Evolutionary conservation across 2,888 invertebrate species (phyloP).

Genomic region (Osmoderma eremita): DNA sequence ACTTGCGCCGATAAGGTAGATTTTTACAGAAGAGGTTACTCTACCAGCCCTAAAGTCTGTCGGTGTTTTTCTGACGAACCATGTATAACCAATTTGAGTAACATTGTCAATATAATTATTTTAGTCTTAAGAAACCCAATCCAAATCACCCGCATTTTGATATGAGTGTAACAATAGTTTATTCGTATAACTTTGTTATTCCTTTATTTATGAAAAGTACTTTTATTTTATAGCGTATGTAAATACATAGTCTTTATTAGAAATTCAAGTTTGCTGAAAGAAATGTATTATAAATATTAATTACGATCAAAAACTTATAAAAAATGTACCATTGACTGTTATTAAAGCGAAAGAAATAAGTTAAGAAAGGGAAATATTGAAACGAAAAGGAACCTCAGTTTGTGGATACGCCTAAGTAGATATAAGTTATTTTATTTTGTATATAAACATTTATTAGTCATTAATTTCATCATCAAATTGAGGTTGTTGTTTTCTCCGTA

Average conservation of each 20-base stretch:
- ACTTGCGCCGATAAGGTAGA: no score
- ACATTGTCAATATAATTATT: not conserved
- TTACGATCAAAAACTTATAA: conserved; percentile 24
- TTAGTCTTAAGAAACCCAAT: not conserved
- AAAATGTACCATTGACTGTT: conserved; percentile 26
- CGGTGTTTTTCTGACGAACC: no score
- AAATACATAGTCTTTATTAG: conserved; percentile 44
- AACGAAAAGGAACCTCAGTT: conserved; percentile 50
- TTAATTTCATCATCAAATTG: conserved; percentile 41
- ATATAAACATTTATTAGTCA: conserved; percentile 44
- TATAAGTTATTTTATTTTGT: conserved; percentile 50
- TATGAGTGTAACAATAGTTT: conserved; percentile 25
- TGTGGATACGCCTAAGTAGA: conserved; percentile 51
- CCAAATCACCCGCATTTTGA: conserved; percentile 24
- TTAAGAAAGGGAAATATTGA: conserved; percentile 27
- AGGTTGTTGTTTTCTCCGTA: conserved; percentile 38
- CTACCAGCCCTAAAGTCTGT: not conserved
- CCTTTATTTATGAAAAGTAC: conserved; percentile 39
- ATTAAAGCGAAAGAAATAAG: conserved; percentile 38
- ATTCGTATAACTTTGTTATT: conserved; percentile 11
- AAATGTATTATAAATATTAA: conserved; percentile 32
- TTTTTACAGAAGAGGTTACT: not conserved
- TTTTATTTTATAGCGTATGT: conserved; percentile 41
- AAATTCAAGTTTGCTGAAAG: conserved; percentile 45
- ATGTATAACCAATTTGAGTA: not conserved